Conservation (phyloP, 2,113 vertebrate genomes). For the Microcebus griseorufus region DNA sequence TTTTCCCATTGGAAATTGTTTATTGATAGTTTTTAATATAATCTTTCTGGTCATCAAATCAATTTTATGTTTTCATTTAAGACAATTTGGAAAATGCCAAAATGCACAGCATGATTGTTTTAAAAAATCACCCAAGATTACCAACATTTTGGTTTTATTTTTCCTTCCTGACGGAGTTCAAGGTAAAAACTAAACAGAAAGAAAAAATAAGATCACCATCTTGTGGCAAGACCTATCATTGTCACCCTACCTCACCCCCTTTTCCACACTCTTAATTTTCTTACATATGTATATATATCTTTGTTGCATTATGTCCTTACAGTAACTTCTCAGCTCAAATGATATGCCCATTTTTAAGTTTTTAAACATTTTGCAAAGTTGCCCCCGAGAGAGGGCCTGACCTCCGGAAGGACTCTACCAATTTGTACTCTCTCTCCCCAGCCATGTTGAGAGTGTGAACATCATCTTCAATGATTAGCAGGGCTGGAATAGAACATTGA, state of each 20-base stretch:
- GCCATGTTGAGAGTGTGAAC: not conserved
- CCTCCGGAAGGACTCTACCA: not conserved
- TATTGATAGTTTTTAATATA: not conserved
- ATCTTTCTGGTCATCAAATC: not conserved
- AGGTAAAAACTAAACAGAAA: not conserved
- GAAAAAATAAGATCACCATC: not conserved
- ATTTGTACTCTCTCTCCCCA: not conserved
- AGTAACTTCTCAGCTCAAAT: not conserved
- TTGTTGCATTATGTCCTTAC: not conserved
- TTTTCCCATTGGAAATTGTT: not conserved
- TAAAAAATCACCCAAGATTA: not conserved
- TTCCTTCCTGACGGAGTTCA: not conserved
- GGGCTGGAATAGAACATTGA: not conserved
- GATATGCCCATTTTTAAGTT: not conserved
- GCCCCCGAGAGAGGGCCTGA: not conserved
- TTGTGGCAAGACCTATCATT: not conserved
- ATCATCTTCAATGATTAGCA: not conserved
- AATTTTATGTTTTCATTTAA: not conserved
- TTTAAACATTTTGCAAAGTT: not conserved
- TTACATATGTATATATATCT: not conserved
- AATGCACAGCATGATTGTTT: not conserved
- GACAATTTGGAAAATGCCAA: not conserved
- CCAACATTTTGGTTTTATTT: not conserved
- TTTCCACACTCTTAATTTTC: not conserved
- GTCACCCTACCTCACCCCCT: rapidly evolving